Base-by-base conservation (phyloP, 2,797 vertebrate genomes). In the Sebastes jordani region DNA sequence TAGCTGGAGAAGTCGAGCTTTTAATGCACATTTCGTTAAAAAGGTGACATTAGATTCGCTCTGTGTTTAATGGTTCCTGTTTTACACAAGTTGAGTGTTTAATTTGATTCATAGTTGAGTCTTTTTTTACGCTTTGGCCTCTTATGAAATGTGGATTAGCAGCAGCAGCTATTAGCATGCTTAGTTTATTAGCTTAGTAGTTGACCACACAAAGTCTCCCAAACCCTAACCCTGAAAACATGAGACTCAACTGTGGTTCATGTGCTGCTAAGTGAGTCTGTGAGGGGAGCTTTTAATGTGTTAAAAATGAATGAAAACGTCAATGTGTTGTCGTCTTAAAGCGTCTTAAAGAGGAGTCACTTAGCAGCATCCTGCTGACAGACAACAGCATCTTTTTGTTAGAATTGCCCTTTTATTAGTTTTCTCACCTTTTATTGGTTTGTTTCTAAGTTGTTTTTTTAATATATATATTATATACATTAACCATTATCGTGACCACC, bases 261-360 rank as follows among this genome's bases (percentile, higher is more conserved):
- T 3, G 0, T 9, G 7, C 3, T 0, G 0, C 3, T 0, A 0
- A 2, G 11, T 4, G 8, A 38, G 5, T 73, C 4, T n/a, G 8
- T n/a, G 49, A 34, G 2, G 1, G 0, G 13, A 76, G 74, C 46
- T 79, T 84, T 78, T 32, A 25, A 25, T 2, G 0, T 4, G 30
- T 32, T 46, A 1, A 13, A 63, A 23, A 63, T 79, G 65, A 75
- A 70, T 81, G 73, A 66, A 74, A 83, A 87, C 29, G 62, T 66
- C 38, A 52, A 58, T 25, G 9, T 13, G 16, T 25, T 59, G 3
- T 14, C 0, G 63, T 49, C 25, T 65, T 18, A 29, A 38, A 0
- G 11, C 36, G 36, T 38, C 5, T 38, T 38, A 38, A 14, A 38
- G 36, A 38, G 13, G 36, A 38, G 36, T 38, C 36, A 38, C 36